These are phyloP conservation scores for Actinopyga echinites DNA, from an alignment of 53 echinoderm and acorn worm genomes.

Conservation along the genomic window DNA sequence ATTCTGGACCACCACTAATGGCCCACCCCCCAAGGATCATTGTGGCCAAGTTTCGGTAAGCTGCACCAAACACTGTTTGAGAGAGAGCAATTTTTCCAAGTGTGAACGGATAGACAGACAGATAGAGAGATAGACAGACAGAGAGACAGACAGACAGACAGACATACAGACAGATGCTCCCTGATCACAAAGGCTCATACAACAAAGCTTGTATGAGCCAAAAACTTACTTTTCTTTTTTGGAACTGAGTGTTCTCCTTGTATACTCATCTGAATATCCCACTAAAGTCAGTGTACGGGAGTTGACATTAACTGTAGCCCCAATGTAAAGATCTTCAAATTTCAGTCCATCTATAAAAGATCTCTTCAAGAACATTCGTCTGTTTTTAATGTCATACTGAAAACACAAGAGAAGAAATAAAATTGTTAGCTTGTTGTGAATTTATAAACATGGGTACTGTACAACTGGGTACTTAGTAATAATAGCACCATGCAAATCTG, in stretches of 20 bases:
- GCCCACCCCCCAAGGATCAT: too few species aligned
- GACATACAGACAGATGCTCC: too few species aligned
- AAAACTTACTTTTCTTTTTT: constrained; percentile 79
- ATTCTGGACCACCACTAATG: too few species aligned
- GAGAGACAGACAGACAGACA: too few species aligned
- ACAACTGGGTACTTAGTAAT: neutral
- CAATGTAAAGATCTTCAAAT: constrained; percentile 77
- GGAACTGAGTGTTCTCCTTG: constrained; percentile 67
- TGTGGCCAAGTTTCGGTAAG: too few species aligned
- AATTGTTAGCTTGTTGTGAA: neutral
- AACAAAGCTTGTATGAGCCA: neutral
- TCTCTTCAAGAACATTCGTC: constrained; percentile 88
- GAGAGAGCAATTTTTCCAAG: too few species aligned
- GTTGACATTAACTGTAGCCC: constrained; percentile 79
- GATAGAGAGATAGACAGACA: too few species aligned
- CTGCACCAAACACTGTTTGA: too few species aligned
- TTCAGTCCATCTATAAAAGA: constrained; percentile 66
- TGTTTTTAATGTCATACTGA: constrained; percentile 96
- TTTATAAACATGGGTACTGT: neutral
- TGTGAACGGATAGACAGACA: too few species aligned
- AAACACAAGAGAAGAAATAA: neutral
- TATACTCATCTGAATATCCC: constrained; percentile 90
- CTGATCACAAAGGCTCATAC: too few species aligned
- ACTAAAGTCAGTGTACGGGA: constrained; percentile 82
- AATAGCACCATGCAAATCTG: too few species aligned